Conservation (phyloP, 2,888 invertebrate genomes). For the Stenodera caucasica region DNA sequence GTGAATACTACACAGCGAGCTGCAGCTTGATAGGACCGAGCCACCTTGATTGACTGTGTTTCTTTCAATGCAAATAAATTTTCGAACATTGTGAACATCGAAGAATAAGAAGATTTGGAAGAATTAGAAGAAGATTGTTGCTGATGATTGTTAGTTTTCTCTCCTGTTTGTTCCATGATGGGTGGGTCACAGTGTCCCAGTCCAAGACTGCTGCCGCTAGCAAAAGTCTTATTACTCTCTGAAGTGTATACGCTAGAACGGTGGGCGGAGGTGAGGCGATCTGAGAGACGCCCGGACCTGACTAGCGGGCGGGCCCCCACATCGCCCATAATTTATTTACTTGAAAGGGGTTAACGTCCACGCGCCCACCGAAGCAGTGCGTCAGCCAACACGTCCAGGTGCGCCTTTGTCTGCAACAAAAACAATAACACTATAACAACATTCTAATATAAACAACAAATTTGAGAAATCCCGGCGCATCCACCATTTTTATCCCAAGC, state of each 20-base stretch:
- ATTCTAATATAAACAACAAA: background rate
- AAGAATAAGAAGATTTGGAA: background rate
- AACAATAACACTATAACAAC: constrained; percentile 13
- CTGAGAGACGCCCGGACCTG: constrained; percentile 51
- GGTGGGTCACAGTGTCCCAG: constrained; percentile 4
- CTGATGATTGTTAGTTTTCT: background rate
- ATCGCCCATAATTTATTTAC: constrained; percentile 32
- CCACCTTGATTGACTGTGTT: constrained; percentile 22
- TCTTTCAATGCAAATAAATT: constrained; percentile 30
- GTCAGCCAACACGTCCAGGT: constrained; percentile 91
- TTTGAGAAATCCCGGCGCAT: constrained; percentile 5
- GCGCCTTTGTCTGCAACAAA: constrained; percentile 87
- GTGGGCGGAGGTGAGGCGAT: constrained; percentile 44
- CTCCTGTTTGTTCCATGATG: constrained; percentile 10
- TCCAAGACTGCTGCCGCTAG: constrained; percentile 46
- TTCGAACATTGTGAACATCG: too few species aligned
- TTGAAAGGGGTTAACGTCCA: constrained; percentile 69
- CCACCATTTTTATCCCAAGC: too few species aligned
- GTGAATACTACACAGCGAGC: constrained; percentile 47
- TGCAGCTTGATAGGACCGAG: constrained; percentile 42
- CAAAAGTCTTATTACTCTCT: constrained; percentile 57
- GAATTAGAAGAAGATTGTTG: background rate
- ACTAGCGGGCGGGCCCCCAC: constrained; percentile 47
- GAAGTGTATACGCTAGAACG: constrained; percentile 53
- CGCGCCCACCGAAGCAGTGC: constrained; percentile 92